Conservation (phyloP, 2,113 vertebrate genomes). For the Pampusana beccarii region DNA sequence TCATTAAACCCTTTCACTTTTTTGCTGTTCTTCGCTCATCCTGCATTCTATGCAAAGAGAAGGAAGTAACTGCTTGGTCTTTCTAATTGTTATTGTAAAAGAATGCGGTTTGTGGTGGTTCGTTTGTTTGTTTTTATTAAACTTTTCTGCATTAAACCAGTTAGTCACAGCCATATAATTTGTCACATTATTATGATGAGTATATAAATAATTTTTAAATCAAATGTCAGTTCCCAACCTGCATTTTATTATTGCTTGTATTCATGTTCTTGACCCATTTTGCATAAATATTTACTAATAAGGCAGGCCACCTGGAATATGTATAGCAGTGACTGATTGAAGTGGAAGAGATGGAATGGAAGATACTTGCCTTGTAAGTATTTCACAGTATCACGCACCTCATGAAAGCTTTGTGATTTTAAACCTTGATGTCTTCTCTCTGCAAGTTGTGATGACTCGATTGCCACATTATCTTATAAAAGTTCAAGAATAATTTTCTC, state of each 20-base stretch:
- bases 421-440: neutral
- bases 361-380: neutral
- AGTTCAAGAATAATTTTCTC: neutral
- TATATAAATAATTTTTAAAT: neutral
- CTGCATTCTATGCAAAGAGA: neutral
- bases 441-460: neutral
- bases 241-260: neutral
- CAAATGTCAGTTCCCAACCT: neutral
- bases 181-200: neutral
- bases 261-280: neutral
- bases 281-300: neutral
- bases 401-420: neutral
- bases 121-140: neutral
- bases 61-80: neutral
- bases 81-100: neutral
- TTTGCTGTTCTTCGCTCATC: neutral
- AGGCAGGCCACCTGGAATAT: neutral
- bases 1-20: neutral
- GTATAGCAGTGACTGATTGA: neutral
- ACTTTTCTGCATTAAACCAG: neutral
- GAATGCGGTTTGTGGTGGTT: neutral
- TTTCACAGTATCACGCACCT: neutral
- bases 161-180: neutral
- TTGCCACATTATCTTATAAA: neutral
- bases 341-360: neutral